phyloP scores from a whole-genome alignment of 2,888 invertebrate genomes.

The Hetaerina titia region DNA sequence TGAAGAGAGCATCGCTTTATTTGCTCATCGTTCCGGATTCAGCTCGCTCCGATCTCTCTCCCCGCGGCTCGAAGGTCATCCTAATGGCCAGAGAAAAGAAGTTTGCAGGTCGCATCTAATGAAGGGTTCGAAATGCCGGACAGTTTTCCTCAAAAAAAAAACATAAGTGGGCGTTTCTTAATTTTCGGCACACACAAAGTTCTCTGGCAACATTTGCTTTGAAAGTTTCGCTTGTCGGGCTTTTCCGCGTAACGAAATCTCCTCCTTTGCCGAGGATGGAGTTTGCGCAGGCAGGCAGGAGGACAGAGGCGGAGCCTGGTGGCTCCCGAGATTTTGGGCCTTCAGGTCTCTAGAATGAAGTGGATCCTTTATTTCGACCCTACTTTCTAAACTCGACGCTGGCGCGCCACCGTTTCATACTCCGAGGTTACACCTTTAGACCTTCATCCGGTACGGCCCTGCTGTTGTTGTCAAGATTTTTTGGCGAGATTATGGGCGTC shows the following conservation, averaged over 20 bases:
- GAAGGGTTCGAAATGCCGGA: neutral
- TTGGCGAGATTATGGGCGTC: conserved; percentile 10
- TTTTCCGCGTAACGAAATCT: neutral
- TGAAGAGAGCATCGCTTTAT: neutral
- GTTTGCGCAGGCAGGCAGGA: neutral
- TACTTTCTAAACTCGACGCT: neutral
- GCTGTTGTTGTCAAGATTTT: neutral
- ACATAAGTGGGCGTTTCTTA: neutral
- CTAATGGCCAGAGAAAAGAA: neutral
- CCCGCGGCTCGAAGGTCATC: neutral
- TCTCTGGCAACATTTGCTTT: neutral
- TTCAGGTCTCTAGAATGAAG: neutral
- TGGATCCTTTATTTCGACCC: neutral
- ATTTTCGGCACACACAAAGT: neutral
- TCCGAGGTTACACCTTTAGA: neutral
- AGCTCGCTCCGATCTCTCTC: neutral
- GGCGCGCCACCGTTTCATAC: conserved; percentile 7
- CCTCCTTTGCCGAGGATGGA: neutral
- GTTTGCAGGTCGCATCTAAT: neutral
- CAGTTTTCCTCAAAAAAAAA: neutral
- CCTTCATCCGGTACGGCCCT: conserved; percentile 4
- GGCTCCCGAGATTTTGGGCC: neutral
- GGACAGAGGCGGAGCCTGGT: neutral
- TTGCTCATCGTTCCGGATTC: neutral
- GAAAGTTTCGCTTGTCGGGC: neutral